Evolutionary conservation across 2,797 vertebrate genomes (phyloP).

Genomic region (Craterocephalus amniculus): DNA sequence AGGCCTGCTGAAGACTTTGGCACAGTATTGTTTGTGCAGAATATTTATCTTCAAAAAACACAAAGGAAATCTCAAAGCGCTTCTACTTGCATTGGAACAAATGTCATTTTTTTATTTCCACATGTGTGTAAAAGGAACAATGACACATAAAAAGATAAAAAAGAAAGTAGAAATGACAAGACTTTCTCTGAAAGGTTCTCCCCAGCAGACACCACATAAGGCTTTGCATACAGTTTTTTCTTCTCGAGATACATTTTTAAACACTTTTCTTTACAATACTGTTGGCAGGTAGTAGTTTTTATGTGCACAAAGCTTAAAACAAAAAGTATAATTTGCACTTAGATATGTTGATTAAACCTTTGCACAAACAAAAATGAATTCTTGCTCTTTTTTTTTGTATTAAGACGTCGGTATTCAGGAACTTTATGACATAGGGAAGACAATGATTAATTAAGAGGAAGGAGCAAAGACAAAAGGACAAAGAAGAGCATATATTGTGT

Average conservation of each 20-base stretch:
- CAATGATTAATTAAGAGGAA: conserved; percentile 11
- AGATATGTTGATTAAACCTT: conserved; percentile 24
- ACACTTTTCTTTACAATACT: conserved; percentile 52
- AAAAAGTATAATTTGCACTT: conserved; percentile 31
- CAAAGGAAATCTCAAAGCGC: conserved; percentile 63
- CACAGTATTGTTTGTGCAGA: not conserved
- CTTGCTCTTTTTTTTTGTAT: not conserved
- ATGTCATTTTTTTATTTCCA: conserved; percentile 51
- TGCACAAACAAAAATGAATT: conserved; percentile 19
- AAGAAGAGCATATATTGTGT: not conserved
- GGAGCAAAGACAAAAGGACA: not conserved
- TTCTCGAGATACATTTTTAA: conserved; percentile 28
- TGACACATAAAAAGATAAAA: conserved; percentile 34
- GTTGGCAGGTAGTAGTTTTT: conserved; percentile 45
- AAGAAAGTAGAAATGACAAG: conserved; percentile 21
- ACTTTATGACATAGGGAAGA: not conserved
- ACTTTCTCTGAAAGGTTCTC: not conserved
- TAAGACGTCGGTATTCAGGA: conserved; percentile 1
- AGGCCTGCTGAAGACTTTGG: not conserved
- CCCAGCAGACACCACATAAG: conserved; percentile 1
- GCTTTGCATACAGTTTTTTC: conserved; percentile 14
- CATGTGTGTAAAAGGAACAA: conserved; percentile 40
- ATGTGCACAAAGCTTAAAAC: conserved; percentile 33
- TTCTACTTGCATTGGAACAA: conserved; percentile 69
- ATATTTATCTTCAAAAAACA: conserved; percentile 39